Conservation (phyloP, 2,888 invertebrate species). For the Drosophila macrospina region DNA sequence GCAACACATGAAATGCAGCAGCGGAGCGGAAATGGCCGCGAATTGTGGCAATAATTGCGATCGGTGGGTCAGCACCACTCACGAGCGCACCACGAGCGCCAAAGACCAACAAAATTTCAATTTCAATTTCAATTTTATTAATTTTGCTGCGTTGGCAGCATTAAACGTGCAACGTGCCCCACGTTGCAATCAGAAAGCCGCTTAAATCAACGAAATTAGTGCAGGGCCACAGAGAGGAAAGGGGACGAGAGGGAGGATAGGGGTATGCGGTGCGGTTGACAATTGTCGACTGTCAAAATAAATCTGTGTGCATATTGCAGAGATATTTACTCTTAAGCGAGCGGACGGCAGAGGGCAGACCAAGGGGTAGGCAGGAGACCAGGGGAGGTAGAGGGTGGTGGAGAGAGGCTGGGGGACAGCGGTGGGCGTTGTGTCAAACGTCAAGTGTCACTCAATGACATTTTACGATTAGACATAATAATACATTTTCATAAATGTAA, state of each 20-base stretch:
- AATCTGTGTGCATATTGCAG: constrained; percentile 37
- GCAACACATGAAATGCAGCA: constrained; percentile 40
- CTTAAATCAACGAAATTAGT: constrained; percentile 60
- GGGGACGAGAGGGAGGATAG: neutral
- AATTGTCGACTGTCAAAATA: constrained; percentile 68
- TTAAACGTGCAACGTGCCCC: constrained; percentile 39
- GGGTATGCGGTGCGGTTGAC: constrained; percentile 8
- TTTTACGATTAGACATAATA: constrained; percentile 75
- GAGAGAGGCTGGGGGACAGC: too few species aligned
- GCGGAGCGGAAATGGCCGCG: constrained; percentile 69
- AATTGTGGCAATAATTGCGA: constrained; percentile 67
- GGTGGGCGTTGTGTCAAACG: constrained; percentile 63
- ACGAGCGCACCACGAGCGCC: constrained; percentile 16
- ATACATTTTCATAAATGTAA: constrained; percentile 72
- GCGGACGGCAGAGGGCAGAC: neutral
- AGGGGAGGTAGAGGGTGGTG: neutral
- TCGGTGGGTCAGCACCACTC: constrained; percentile 41
- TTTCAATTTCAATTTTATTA: constrained; percentile 50
- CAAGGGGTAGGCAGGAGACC: neutral
- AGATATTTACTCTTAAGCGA: constrained; percentile 14
- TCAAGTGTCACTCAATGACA: constrained; percentile 75
- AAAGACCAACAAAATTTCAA: constrained; percentile 31
- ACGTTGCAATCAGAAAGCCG: constrained; percentile 52
- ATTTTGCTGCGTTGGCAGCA: constrained; percentile 38
- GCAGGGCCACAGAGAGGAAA: constrained; percentile 11